Percentiles rank a stretch among this genome's conserved stretches.
These are phyloP conservation scores for Brachyopa scutellaris DNA, from an alignment of 2,888 invertebrate genomes.

Conservation along the genomic window DNA sequence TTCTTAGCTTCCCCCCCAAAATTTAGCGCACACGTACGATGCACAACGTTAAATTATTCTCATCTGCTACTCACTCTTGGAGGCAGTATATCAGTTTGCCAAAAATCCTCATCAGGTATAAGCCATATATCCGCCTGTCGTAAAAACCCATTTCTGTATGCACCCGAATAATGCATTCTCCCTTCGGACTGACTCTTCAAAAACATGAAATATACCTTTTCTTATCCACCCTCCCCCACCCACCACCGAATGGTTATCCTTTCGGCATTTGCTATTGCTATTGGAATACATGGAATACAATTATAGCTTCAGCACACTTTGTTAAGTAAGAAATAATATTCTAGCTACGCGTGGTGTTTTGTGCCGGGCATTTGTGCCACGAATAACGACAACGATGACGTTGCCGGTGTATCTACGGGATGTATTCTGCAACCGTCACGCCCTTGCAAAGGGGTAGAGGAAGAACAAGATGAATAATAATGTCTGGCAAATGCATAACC, in stretches of 20 bases:
- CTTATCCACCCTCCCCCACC: conserved; percentile 15
- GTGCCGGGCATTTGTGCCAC: not conserved
- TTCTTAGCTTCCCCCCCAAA: conserved; percentile 44
- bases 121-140: conserved; percentile 41
- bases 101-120: conserved; percentile 69
- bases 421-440: not conserved
- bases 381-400: not conserved
- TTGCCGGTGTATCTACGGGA: no score
- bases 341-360: conserved; percentile 10
- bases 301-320: conserved; percentile 65
- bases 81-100: conserved; percentile 50
- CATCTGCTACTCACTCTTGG: conserved; percentile 31
- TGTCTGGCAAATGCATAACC: conserved; percentile 66
- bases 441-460: not conserved
- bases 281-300: conserved; percentile 57
- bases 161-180: conserved; percentile 43
- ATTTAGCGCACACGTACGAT: conserved; percentile 8
- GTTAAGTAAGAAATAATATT: conserved; percentile 71
- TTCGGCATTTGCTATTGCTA: conserved; percentile 51
- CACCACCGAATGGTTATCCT: conserved; percentile 25
- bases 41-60: conserved; percentile 38
- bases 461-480: conserved; percentile 64
- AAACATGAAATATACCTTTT: conserved; percentile 66
- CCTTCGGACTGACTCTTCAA: conserved; percentile 41
- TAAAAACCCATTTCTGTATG: conserved; percentile 2